Evolutionary conservation across 1,140 invertebrate species (phyloP), one percentile per base, ranked within the genome.

Genomic region (Polyergus mexicanus): DNA sequence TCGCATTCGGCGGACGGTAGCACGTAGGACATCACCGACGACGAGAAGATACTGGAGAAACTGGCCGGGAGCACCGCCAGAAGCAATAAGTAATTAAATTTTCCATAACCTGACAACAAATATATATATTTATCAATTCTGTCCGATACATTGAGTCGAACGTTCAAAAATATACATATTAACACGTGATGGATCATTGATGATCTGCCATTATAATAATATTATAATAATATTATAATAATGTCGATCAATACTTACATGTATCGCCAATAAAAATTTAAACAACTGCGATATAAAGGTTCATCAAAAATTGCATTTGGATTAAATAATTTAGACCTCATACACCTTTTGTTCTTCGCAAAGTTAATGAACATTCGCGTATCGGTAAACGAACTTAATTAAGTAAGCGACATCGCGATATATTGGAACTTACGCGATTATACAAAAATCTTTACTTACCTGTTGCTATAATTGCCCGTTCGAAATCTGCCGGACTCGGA

Each of bases 1-100:
- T 94, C 94, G 78, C 94, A 94, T 72, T 94, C 93, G 3, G 94
- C 93, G 0, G 93, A 92, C 0, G 94, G 93, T 22, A 94, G 47
- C 0, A 94, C 92, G 71, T 94, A 94, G 19, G 93, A 93, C 86
- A 94, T 94, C 5, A 91, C 89, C 7, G 93, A 92, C 0, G 94
- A 94, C 0, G 90, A 91, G 47, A 92, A 94, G 44, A 94, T 91
- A 41, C 91, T 93, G 62, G 93, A 90, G 86, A 92, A 93, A 56
- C 92, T 92, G 0, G 91, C 93, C 3, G 93, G 93, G 38, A 94
- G 22, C 38, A 94, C 72, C 6, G 94, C 93, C 88, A 94, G 28
- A 5, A 94, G 84, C 8, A 94, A 75, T 3, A 94, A 60, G 41
- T 93, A 92, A 74, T 94, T 94, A 75, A 94, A 94, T 66, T 94